Evolutionary conservation across 2,113 vertebrate species (phyloP).

Genomic region (Pterocles orientalis): DNA sequence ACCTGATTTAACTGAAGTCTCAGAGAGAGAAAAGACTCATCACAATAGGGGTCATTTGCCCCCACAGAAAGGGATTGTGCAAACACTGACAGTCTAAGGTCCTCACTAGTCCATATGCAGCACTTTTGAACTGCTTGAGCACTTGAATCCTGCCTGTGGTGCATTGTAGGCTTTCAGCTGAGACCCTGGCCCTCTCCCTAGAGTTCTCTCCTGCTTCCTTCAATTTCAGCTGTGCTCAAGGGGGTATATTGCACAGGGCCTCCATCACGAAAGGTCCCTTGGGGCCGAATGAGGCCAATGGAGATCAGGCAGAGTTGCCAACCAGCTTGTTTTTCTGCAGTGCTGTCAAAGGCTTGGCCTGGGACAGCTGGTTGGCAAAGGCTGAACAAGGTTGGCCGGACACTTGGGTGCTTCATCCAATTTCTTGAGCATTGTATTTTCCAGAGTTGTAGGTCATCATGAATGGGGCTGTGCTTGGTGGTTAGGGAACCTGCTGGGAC

Average conservation of each 20-base stretch:
- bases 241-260: neutral
- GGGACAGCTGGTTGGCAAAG: neutral
- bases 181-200: neutral
- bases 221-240: neutral
- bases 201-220: neutral
- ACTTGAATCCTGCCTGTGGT: neutral
- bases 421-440: neutral
- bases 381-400: neutral
- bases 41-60: neutral
- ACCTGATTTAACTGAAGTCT: slow-evolving; percentile 3
- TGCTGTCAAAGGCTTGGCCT: neutral
- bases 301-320: neutral
- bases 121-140: neutral
- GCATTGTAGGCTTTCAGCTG: neutral
- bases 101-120: neutral
- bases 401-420: neutral
- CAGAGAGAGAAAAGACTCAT: neutral
- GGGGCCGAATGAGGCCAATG: neutral
- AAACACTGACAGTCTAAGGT: neutral
- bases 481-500: neutral
- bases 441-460: neutral
- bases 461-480: neutral
- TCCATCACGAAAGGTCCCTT: neutral
- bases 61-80: neutral
- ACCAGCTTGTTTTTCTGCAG: neutral